phyloP scores from a whole-genome alignment of 2,797 vertebrate genomes.

The Spinus olivaceus region DNA sequence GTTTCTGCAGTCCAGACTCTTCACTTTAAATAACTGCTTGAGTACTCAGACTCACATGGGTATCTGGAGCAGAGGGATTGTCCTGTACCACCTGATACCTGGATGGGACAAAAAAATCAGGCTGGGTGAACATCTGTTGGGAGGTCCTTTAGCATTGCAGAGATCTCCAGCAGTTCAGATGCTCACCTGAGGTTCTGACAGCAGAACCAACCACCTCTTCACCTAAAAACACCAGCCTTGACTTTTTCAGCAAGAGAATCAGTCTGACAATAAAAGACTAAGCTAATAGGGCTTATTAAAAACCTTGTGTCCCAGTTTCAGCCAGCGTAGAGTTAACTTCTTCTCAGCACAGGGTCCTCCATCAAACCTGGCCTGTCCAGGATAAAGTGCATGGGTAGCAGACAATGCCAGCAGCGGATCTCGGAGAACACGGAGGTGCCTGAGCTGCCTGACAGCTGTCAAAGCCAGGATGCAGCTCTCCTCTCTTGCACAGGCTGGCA shows the following conservation, averaged over 20 bases:
- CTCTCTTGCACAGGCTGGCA: background rate
- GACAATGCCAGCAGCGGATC: rapidly evolving
- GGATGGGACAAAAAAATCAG: background rate
- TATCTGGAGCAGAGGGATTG: background rate
- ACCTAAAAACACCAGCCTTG: background rate
- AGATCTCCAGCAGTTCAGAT: background rate
- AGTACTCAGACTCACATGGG: background rate
- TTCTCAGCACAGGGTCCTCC: background rate
- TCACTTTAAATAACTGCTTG: background rate
- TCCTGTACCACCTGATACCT: background rate
- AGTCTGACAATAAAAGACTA: background rate
- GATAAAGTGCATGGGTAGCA: background rate
- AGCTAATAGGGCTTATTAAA: background rate
- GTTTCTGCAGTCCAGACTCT: background rate
- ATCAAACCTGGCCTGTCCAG: background rate
- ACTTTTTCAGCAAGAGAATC: background rate
- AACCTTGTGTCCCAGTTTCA: background rate
- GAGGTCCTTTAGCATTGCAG: background rate
- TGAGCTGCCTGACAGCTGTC: background rate
- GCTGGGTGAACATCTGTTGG: rapidly evolving
- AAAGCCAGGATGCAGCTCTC: background rate
- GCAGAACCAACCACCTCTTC: background rate
- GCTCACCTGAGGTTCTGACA: background rate
- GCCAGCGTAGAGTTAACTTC: background rate
- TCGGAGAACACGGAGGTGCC: rapidly evolving